Base-by-base conservation (phyloP, 2,797 vertebrate species). In the Poecilia gillii region DNA sequence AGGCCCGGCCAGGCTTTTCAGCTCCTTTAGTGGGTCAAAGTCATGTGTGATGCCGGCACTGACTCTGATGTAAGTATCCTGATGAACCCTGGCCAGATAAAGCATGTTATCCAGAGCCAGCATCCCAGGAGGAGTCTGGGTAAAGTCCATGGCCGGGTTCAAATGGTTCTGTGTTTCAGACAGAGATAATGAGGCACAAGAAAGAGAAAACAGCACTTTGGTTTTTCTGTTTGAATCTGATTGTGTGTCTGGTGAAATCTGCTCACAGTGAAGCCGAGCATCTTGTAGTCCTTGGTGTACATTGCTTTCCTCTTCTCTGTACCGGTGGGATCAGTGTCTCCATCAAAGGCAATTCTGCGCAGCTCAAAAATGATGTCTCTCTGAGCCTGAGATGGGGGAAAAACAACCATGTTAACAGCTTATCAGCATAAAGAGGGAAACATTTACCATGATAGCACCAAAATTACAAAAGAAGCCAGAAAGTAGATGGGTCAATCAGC, bases 241-340 rank as follows among this genome's bases (percentile, higher is more conserved):
- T 73, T 57, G n/a, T 31, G 62, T 7, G 16, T 25, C 14, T 72
- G 11, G 0, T 66, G 18, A 72, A 66, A 68, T 75, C 2, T 72
- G 31, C 98, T 94, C 85, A 99, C 99, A 51, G 97, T 98, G 85
- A 99, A 99, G 72, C 99, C 99, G 78, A 99, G 95, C 96, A 99
- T 98, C 95, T 98, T 99, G 95, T 99, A 99, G 94, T 99, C 99
- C 95, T 99, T 99, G 53, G 97, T 97, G 88, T 99, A 98, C 96
- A 98, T 96, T 82, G 98, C 97, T 95, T 98, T 99, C 85, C 98
- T 97, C 82, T 99, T 99, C 85, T 99, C 99, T 0, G 97, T 97
- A 41, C 96, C 97, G 0, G 87, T 96, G 39, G 97, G 93, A 84
- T 99, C 99, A 1, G 96, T 97, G 81, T 99, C 98, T 8, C 97